phyloP scores from a whole-genome alignment of 1,140 invertebrate genomes.

The Planococcus citri region DNA sequence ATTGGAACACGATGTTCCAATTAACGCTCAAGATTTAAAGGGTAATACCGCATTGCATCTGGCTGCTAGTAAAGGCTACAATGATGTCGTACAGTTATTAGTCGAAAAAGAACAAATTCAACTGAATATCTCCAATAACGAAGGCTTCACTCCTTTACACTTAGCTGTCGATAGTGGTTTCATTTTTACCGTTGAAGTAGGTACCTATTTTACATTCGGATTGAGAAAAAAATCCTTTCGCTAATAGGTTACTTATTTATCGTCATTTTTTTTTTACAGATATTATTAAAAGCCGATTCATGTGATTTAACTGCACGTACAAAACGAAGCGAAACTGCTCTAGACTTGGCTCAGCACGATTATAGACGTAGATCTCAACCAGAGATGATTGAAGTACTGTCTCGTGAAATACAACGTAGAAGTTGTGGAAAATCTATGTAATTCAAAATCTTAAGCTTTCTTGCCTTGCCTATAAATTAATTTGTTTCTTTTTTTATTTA shows the following conservation, averaged over 20 bases:
- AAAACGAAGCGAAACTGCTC: constrained; percentile 23
- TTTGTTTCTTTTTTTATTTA: too few relatives aligned
- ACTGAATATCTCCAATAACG: constrained; percentile 33
- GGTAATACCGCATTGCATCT: constrained; percentile 36
- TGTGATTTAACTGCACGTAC: constrained; percentile 25
- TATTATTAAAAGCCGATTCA: constrained; percentile 26
- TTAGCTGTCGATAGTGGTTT: constrained; percentile 37
- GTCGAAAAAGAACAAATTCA: constrained; percentile 31
- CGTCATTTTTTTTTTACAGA: constrained; percentile 23
- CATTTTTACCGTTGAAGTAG: constrained; percentile 31
- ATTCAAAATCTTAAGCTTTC: background rate
- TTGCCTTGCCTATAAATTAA: too few relatives aligned
- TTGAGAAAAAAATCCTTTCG: background rate
- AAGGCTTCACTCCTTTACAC: constrained; percentile 35
- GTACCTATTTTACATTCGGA: background rate
- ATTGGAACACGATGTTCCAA: constrained; percentile 33
- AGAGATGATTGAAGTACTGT: constrained; percentile 26
- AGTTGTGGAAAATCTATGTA: constrained; percentile 6
- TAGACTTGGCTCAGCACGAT: constrained; percentile 28
- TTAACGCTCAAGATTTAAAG: constrained; percentile 34
- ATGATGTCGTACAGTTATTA: constrained; percentile 32
- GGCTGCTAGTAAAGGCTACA: constrained; percentile 35
- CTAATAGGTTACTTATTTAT: background rate
- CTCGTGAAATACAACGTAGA: constrained; percentile 25
- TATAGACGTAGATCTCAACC: constrained; percentile 28